Evolutionary conservation across 2,888 invertebrate genomes (phyloP).

Genomic region (Dasypolia templi): DNA sequence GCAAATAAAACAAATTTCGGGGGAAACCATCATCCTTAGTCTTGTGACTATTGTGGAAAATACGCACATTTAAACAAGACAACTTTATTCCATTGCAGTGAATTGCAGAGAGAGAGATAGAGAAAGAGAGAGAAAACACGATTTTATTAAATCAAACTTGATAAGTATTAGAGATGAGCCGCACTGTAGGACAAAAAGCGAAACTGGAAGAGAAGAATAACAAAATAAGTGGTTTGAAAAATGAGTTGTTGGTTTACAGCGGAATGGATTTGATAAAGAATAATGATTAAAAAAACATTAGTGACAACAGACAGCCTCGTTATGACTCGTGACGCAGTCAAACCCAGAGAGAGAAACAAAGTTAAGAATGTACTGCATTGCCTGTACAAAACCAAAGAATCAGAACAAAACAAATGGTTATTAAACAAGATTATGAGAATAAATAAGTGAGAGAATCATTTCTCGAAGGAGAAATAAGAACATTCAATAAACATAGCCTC

Average conservation of each 20-base stretch:
- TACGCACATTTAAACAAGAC: background rate
- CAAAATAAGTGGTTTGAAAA: background rate
- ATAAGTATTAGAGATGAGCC: background rate
- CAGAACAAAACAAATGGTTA: slow-evolving; percentile 3
- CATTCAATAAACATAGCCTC: background rate
- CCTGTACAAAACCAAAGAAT: background rate
- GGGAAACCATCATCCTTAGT: slow-evolving; percentile 14
- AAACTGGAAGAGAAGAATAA: background rate
- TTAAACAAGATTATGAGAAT: slow-evolving; percentile 6
- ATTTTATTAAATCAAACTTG: background rate
- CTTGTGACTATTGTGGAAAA: slow-evolving; percentile 19
- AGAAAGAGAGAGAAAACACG: too few relatives aligned
- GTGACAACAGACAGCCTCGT: slow-evolving; percentile 1
- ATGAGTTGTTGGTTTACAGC: slow-evolving; percentile 4
- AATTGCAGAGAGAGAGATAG: too few relatives aligned
- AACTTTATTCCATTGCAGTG: too few relatives aligned
- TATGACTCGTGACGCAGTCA: slow-evolving; percentile 2
- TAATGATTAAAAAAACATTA: background rate
- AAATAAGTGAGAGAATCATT: slow-evolving; percentile 8
- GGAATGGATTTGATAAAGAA: background rate
- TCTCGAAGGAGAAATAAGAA: background rate
- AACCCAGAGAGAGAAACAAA: slow-evolving; percentile 6
- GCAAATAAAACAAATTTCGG: slow-evolving; percentile 43
- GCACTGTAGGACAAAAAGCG: background rate
- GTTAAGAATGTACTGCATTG: slow-evolving; percentile 1